Base-by-base conservation (phyloP, 2,888 invertebrate genomes). In the Dascillus cervinus region DNA sequence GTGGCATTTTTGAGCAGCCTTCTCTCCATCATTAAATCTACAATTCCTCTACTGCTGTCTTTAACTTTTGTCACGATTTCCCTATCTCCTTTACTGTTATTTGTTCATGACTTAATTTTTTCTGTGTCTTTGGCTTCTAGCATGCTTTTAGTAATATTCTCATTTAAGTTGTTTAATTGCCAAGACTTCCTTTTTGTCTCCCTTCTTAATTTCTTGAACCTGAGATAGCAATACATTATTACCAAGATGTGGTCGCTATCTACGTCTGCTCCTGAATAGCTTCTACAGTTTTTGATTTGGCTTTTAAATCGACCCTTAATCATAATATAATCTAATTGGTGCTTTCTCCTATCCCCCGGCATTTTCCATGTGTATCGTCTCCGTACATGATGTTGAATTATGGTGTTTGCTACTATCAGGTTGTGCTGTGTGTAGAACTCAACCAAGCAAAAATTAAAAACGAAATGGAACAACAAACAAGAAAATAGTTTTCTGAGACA, bases 301-400 rank as follows among this genome's bases (percentile, higher is more conserved):
- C 15, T 30, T 15, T 13, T 30, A 20, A 13, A 34, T 9, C 29
- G 24, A 11, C 13, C n/a, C 26, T 10, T 30, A 4, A 20, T 25
- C 9, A 30, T 10, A 6, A 26, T 35, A 17, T 31, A 35, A 13
- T 35, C 35, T 15, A 31, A 30, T 22, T 35, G 35, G 13, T 35
- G 26, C 11, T 19, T 29, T 8, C 8, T 13, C 2, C n/a, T 25
- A 17, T 30, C 34, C 12, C 26, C 35, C 2, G 30, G 26, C n/a
- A 11, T 13, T 13, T 35, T 35, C 30, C 35, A 35, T 11, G 30
- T 31, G 19, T 26, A 30, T 15, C 26, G 14, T 14, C 35, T 31
- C 10, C 26, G 3, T 8, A 4, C 27, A 20, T 34, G 29, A 13
- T 24, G 24, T 4, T 14, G 2, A 11, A 34, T 29, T 9, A 17